Conservation (phyloP, 2,797 vertebrate species). For the Adelosebastes latens region DNA sequence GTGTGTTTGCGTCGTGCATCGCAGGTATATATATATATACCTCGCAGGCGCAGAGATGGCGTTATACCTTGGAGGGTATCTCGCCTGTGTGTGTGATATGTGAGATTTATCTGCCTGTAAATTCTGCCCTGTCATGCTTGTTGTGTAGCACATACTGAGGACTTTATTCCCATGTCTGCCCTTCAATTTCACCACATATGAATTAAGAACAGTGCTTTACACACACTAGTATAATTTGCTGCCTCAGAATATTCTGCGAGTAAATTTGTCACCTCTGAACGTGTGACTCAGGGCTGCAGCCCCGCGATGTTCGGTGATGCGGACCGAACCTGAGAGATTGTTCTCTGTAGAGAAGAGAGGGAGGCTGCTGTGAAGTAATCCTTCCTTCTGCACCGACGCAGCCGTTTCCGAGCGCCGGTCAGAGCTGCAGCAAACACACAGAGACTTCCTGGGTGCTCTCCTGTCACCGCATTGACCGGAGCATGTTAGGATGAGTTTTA, state of each 20-base stretch:
- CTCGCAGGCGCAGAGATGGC: neutral
- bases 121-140: neutral
- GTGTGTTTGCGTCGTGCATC: neutral
- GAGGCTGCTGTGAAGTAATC: constrained; percentile 38
- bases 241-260: neutral
- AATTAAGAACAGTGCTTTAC: neutral
- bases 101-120: neutral
- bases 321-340: constrained; percentile 6
- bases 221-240: neutral
- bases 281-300: constrained; percentile 37
- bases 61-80: neutral
- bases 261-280: neutral
- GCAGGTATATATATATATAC: neutral
- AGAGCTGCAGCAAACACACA: constrained; percentile 38
- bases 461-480: constrained; percentile 12
- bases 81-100: neutral
- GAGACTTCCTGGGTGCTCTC: constrained; percentile 13
- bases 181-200: neutral
- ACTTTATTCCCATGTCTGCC: neutral
- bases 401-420: constrained; percentile 6
- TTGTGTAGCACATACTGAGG: neutral
- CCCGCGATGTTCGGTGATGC: constrained; percentile 18
- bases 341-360: constrained; percentile 20
- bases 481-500: neutral
- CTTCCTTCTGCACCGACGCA: constrained; percentile 46